Evolutionary conservation across 2,113 vertebrate genomes (phyloP).

Genomic region (Probosciger aterrimus): DNA sequence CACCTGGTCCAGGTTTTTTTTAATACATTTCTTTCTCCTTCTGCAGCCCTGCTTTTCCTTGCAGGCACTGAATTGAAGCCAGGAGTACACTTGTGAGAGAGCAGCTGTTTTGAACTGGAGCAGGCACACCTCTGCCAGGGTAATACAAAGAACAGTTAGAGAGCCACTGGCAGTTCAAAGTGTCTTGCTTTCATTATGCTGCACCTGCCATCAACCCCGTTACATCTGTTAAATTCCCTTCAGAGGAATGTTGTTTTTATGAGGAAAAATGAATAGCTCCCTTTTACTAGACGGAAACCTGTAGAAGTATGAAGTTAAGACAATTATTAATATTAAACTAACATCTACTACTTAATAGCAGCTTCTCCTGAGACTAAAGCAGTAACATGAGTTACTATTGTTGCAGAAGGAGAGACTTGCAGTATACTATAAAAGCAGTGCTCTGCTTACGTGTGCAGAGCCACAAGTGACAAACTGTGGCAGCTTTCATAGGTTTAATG

Average conservation of each 20-base stretch:
- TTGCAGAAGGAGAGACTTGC: constrained; percentile 33
- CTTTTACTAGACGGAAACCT: constrained; percentile 54
- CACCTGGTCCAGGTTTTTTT: constrained; percentile 13
- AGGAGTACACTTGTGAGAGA: constrained; percentile 62
- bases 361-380: constrained; percentile 46
- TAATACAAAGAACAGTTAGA: constrained; percentile 59
- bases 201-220: constrained; percentile 62
- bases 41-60: constrained; percentile 21
- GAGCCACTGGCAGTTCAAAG: constrained; percentile 71
- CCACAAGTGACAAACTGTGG: constrained; percentile 44
- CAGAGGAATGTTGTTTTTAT: constrained; percentile 67
- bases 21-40: not conserved
- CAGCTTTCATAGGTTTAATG: constrained; percentile 53
- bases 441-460: constrained; percentile 23
- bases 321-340: constrained; percentile 70
- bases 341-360: constrained; percentile 59
- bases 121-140: constrained; percentile 60
- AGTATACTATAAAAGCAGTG: constrained; percentile 2
- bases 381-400: constrained; percentile 16
- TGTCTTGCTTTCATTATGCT: constrained; percentile 68
- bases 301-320: constrained; percentile 54
- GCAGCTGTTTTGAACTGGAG: constrained; percentile 69
- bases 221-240: constrained; percentile 71
- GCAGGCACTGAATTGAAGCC: constrained; percentile 51
- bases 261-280: constrained; percentile 56